Evolutionary conservation across 2,113 vertebrate genomes (phyloP).

Genomic region (Mesocricetus auratus): DNA sequence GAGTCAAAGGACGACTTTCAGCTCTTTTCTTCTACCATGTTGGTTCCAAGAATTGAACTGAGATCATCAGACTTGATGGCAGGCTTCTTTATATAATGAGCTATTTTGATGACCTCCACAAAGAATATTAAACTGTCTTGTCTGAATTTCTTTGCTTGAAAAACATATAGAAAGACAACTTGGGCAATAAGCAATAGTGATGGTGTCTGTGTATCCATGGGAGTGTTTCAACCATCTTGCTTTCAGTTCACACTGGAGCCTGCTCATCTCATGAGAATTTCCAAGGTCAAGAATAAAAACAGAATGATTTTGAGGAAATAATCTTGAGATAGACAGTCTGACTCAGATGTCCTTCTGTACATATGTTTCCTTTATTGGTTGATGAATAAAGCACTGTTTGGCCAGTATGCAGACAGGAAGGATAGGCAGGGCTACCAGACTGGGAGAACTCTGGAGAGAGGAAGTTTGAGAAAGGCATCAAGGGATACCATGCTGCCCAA

Average conservation of each 20-base stretch:
- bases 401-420: too few species aligned
- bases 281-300: neutral
- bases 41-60: neutral
- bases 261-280: neutral
- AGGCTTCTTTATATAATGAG: neutral
- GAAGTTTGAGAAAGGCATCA: too few species aligned
- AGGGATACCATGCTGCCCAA: too few species aligned
- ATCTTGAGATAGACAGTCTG: neutral
- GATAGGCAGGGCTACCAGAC: too few species aligned
- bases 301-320: neutral
- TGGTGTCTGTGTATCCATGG: neutral
- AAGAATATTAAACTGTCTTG: neutral
- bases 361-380: too few species aligned
- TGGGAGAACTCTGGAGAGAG: too few species aligned
- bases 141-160: conserved; percentile 10
- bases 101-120: neutral
- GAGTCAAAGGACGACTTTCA: neutral
- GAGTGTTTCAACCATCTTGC: neutral
- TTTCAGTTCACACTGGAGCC: neutral
- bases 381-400: too few species aligned
- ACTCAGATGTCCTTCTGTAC: too few species aligned
- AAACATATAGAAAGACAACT: neutral
- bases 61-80: neutral
- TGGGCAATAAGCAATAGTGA: neutral
- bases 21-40: neutral